Percentiles rank a stretch among this genome's conserved stretches.
Evolutionary conservation across 2,797 vertebrate species (phyloP).

Genomic region (Syndactyla subalaris): DNA sequence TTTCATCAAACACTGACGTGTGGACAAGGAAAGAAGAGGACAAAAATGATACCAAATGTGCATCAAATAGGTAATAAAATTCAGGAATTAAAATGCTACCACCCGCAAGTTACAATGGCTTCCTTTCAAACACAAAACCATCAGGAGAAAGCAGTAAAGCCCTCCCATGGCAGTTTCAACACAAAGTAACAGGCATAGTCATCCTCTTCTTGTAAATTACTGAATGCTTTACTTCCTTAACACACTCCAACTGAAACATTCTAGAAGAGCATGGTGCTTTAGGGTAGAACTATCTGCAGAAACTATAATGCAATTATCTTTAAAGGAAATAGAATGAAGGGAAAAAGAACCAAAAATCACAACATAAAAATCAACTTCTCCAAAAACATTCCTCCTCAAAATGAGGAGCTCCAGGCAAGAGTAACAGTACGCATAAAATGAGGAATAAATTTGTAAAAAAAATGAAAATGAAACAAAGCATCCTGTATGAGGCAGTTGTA

Average conservation of each 20-base stretch:
- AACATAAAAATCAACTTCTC: neutral
- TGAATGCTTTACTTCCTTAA: neutral
- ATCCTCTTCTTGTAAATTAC: neutral
- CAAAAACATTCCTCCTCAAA: neutral
- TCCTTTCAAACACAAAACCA: neutral
- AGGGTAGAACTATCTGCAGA: neutral
- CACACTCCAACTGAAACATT: neutral
- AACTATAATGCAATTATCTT: neutral
- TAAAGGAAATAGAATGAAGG: neutral
- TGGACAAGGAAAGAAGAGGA: neutral
- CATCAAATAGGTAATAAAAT: neutral
- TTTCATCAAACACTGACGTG: conserved; percentile 80
- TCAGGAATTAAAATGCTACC: neutral
- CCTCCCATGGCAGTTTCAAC: neutral
- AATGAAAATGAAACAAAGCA: neutral
- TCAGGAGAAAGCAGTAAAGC: neutral
- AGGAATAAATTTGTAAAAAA: neutral
- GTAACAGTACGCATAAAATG: neutral
- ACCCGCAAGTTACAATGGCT: neutral
- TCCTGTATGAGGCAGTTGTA: neutral
- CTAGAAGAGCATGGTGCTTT: neutral
- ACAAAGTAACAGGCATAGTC: neutral
- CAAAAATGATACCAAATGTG: neutral
- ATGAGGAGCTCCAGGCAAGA: neutral
- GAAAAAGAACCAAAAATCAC: neutral